Evolutionary conservation across 2,113 vertebrate genomes (phyloP), one percentile per base, ranked within the genome.

Genomic region (Suricata suricatta): DNA sequence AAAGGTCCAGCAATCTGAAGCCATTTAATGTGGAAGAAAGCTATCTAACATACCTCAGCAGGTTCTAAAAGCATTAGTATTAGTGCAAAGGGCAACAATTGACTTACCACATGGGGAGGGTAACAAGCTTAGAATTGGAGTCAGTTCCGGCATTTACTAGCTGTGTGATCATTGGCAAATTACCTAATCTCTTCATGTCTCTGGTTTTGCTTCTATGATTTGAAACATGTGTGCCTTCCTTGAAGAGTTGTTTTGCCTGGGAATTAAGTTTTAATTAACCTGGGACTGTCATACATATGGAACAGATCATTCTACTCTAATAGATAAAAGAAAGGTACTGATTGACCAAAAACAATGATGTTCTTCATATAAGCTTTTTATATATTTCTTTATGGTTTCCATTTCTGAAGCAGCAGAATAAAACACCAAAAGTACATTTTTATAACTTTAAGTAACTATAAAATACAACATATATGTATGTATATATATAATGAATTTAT

Each of bases 251-350:
- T 71, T 92, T 68, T 31, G 31, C 33, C 76, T 77, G 14, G 10
- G 9, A 71, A 95, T 95, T 96, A 88, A 97, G 41, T 25, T 72
- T 86, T 95, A 84, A 86, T 93, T 92, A 85, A 93, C 27, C 69
- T 90, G 33, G 52, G 2, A 77, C 31, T 52, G 8, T 44, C 76
- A 64, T 85, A 66, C 15, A 85, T 66, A 72, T 41, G 29, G 76
- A 97, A 93, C 50, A 92, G 12, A 38, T 50, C 44, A 83, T 84
- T 96, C 60, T 69, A 54, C 66, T 68, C 38, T 38, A 66, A 68
- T n/a, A 95, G 63, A 95, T 54, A 66, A 85, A 90, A 57, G 9
- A 81, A 69, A 95, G 54, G 31, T 50, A 64, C n/a, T n/a, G 29
- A 92, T 35, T 77, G 35, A 77, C 33, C 93, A 77, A 27, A 90